Conservation (phyloP, 2,888 invertebrate species). For the Tanytarsus gracilentus region DNA sequence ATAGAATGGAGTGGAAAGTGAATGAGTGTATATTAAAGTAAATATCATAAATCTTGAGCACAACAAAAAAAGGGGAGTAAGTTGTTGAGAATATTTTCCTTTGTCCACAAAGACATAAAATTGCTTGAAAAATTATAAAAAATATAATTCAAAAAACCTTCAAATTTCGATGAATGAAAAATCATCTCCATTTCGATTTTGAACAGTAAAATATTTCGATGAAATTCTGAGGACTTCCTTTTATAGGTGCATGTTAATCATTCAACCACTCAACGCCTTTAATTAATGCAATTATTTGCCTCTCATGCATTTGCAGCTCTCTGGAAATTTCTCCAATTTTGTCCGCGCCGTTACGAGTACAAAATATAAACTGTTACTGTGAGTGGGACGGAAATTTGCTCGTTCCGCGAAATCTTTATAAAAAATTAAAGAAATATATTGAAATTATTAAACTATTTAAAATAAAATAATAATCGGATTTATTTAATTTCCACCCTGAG, state of each 20-base stretch:
- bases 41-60: conserved; percentile 17
- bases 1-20: neutral
- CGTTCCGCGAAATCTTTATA: too few relatives aligned
- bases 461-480: too few relatives aligned
- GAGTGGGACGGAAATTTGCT: too few relatives aligned
- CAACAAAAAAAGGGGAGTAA: conserved; percentile 19
- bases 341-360: neutral
- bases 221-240: neutral
- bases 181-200: conserved; percentile 15
- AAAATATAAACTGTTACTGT: neutral
- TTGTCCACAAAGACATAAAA: too few relatives aligned
- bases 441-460: too few relatives aligned
- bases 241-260: neutral
- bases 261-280: conserved; percentile 16
- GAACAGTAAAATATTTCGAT: conserved; percentile 8
- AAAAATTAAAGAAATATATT: too few relatives aligned
- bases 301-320: neutral
- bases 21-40: neutral
- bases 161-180: too few relatives aligned
- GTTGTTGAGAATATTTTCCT: too few relatives aligned
- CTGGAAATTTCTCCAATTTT: neutral
- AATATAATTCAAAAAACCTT: too few relatives aligned
- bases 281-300: conserved; percentile 18
- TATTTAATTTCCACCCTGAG: too few relatives aligned
- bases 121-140: too few relatives aligned